Conservation (phyloP, 2,888 invertebrate species). For the Xiphydria camelus region DNA sequence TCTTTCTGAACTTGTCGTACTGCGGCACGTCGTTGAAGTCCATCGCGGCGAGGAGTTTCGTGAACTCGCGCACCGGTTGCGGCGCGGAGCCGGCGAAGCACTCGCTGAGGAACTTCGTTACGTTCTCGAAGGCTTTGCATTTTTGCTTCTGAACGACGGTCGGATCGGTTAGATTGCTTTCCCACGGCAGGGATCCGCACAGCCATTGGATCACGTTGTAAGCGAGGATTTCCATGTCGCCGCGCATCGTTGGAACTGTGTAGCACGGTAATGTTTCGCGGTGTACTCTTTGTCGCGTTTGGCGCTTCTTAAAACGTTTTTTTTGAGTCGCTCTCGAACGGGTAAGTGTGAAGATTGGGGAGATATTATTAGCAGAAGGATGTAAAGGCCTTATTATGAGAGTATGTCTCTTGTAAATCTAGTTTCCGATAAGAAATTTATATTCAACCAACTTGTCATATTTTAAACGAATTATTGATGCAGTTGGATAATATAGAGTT, state of each 20-base stretch:
- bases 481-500: too few relatives aligned
- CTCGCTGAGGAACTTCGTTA: slow-evolving; percentile 56
- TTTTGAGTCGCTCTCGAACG: too few relatives aligned
- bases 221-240: slow-evolving; percentile 91
- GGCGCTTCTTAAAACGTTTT: too few relatives aligned
- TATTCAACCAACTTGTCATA: too few relatives aligned
- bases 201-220: slow-evolving; percentile 95
- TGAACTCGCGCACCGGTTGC: slow-evolving; percentile 57
- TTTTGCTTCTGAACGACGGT: slow-evolving; percentile 70
- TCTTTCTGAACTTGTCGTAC: slow-evolving; percentile 70
- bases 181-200: slow-evolving; percentile 84
- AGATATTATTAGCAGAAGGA: too few relatives aligned
- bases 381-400: too few relatives aligned
- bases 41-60: slow-evolving; percentile 70
- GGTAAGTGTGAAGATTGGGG: too few relatives aligned
- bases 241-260: slow-evolving; percentile 79
- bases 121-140: slow-evolving; percentile 68
- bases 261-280: too few relatives aligned
- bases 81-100: slow-evolving; percentile 56
- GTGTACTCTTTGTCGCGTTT: too few relatives aligned
- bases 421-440: too few relatives aligned
- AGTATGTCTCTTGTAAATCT: too few relatives aligned
- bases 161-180: slow-evolving; percentile 66
- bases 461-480: too few relatives aligned
- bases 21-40: slow-evolving; percentile 74